Base-by-base conservation (phyloP, 2,888 invertebrate genomes). In the Cheilosia soror region DNA sequence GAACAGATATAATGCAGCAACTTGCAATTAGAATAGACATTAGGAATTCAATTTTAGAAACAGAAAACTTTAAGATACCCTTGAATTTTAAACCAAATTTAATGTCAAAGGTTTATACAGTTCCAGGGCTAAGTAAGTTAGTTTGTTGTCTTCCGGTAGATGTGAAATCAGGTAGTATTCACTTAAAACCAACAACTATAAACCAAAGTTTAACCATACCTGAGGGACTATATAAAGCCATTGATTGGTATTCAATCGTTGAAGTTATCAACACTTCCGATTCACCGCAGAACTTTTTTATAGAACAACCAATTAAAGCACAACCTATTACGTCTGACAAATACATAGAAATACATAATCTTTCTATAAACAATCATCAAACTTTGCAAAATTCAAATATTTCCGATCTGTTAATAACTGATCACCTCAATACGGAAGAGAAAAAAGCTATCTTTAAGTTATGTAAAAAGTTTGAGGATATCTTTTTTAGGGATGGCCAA, bases 81-180 rank as follows among this genome's bases (percentile, higher is more conserved):
- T 44, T 75, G 7, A 9, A 20, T 20, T 75, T 65, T n/a, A 75
- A 75, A 63, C 55, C 55, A 9, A 75, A 75, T 20, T 55, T 63
- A 7, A 55, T 7, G 37, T 33, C n/a, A 75, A 55, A 75, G 6
- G 33, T 60, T 47, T 42, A 71, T n/a, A 31, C 58, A 49, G 60
- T 60, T 33, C 58, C 11, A 58, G 40, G 6, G 13, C 33, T 20
- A 58, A 58, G 13, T 33, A 33, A 33, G 33, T 33, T 33, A 9
- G 33, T 33, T 33, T 33, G 33, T 33, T 33, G 33, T 33, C 11
- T 58, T 5, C 58, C 58, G 13, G 58, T 58, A 1, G 40, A 58
- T 40, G 25, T 58, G 11, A 15, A 57, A 27, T 25, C 7, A 5
- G 40, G 25, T 20, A 13, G 7, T 37, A 37, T 25, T 33, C 13